These are phyloP conservation scores for Lepidonotus clava DNA, from an alignment of 2,888 invertebrate species.

Conservation along the genomic window DNA sequence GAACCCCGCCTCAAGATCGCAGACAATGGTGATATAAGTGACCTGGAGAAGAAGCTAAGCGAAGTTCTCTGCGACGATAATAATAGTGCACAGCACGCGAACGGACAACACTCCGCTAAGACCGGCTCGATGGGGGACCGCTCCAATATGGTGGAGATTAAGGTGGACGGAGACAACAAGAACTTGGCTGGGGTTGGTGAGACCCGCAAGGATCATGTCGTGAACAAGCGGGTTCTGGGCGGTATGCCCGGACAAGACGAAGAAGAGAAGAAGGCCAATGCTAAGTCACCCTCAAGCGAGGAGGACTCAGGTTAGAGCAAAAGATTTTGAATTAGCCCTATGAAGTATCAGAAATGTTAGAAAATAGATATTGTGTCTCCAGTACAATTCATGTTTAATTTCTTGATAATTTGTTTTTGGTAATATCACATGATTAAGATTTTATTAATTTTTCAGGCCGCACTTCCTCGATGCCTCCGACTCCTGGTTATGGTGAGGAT, in stretches of 20 bases:
- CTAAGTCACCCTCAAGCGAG: constrained; percentile 32
- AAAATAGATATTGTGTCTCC: too few species aligned
- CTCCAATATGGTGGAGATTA: constrained; percentile 26
- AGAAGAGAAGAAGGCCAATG: neutral
- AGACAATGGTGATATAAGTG: constrained; percentile 85
- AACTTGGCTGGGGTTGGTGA: neutral
- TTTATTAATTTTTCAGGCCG: constrained; percentile 14
- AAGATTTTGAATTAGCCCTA: too few species aligned
- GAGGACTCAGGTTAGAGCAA: constrained; percentile 10
- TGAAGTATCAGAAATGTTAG: too few species aligned
- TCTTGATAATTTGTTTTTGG: too few species aligned
- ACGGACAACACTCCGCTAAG: neutral
- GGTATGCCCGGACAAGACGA: neutral
- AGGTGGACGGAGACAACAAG: constrained; percentile 26
- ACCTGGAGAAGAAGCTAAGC: constrained; percentile 84
- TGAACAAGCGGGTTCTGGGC: neutral
- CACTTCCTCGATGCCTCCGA: constrained; percentile 15
- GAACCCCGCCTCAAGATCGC: constrained; percentile 85
- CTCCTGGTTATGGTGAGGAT: constrained; percentile 12
- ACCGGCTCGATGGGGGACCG: neutral
- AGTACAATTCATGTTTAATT: too few species aligned
- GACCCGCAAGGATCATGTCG: neutral
- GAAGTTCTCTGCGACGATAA: constrained; percentile 81
- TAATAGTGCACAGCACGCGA: neutral
- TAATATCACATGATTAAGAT: too few species aligned